Base-by-base conservation (phyloP, 2,113 vertebrate genomes). In the Loxodonta africana region DNA sequence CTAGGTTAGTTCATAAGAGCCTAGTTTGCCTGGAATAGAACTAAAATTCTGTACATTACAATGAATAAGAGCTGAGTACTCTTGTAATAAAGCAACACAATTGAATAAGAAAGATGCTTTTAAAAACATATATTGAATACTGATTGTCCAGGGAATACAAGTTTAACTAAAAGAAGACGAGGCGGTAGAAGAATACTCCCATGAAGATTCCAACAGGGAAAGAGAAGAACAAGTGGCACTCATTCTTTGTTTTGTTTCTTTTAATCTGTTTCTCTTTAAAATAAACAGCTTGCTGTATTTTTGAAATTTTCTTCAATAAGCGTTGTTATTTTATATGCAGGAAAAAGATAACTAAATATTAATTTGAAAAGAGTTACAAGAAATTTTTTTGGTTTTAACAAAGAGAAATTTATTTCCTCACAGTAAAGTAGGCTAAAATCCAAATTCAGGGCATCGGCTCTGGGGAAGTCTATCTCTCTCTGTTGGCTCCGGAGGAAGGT, bases 1-100 rank as follows among this genome's bases (percentile, higher is more conserved):
- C 86, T 57, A 91, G 93, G 93, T 90, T 76, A 90, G 51, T 57
- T 96, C 51, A 26, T 84, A 62, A 83, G 81, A 95, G 84, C 88
- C 92, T 53, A 0, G 90, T 93, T 95, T 41, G 62, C 73, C 25
- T 21, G 63, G 85, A 89, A 41, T 73, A 60, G 46, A 90, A 69
- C 60, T 23, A 62, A 94, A 88, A 82, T 44, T 91, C 41, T 67
- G 26, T 69, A 60, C 77, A 53, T 48, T 62, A 57, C 41, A 71
- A 21, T 78, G 65, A 94, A 8, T 76, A 84, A 90, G 21, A 88
- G 60, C 51, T 65, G 76, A 90, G 51, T 48, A 51, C 67, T 33
- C 0, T 46, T 77, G 6, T 15, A 81, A 77, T 76, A 95, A 93
- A 94, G 1, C 80, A 86, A 88, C 71, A 37, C n/a, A 81, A 30